Conservation (phyloP, 2,888 invertebrate species). For the Xanthorhoe designata region DNA sequence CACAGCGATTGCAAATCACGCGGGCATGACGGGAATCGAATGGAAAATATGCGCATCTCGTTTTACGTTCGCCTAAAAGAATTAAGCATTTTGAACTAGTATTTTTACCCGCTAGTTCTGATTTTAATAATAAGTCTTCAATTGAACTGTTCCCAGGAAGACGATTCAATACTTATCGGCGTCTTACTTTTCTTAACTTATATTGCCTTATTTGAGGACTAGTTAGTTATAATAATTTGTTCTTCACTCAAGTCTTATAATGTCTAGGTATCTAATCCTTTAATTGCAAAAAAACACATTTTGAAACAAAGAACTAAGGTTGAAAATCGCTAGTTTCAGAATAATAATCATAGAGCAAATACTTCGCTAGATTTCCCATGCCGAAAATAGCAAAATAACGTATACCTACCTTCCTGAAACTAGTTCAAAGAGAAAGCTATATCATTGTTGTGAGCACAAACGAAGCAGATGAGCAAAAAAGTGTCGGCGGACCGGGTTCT, state of each 20-base stretch:
- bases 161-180: too few species aligned
- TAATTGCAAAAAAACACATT: too few species aligned
- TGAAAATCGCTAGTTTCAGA: too few species aligned
- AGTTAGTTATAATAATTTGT: too few species aligned
- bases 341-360: too few species aligned
- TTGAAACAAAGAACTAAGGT: too few species aligned
- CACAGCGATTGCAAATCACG: slow-evolving; percentile 28
- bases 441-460: slow-evolving; percentile 66
- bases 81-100: background rate
- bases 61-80: slow-evolving; percentile 18
- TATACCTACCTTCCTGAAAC: slow-evolving; percentile 12
- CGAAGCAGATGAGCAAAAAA: slow-evolving; percentile 69
- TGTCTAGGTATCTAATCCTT: too few species aligned
- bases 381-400: background rate
- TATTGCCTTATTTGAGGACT: too few species aligned
- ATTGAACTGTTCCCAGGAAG: too few species aligned
- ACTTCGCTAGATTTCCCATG: background rate
- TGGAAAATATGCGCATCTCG: slow-evolving; percentile 33
- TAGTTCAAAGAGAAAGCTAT: slow-evolving; percentile 25
- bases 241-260: too few species aligned
- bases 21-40: slow-evolving; percentile 21
- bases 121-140: too few species aligned
- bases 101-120: background rate
- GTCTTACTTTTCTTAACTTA: too few species aligned
- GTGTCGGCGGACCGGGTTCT: slow-evolving; percentile 63